phyloP scores from a whole-genome alignment of 2,888 invertebrate species.

The Eristalis pertinax region DNA sequence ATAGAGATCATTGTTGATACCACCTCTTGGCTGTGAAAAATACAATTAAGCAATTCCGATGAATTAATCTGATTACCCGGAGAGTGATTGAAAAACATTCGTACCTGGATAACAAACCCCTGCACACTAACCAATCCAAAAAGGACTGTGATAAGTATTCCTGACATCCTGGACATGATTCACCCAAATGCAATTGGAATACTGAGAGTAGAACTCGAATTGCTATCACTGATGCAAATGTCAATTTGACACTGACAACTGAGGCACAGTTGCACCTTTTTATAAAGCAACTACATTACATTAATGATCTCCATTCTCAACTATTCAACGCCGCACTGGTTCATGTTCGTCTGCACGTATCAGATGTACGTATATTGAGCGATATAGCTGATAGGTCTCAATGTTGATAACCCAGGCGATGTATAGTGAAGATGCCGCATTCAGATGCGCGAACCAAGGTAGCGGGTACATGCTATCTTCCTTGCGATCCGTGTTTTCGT shows the following conservation, averaged over 20 bases:
- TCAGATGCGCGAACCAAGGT: not conserved
- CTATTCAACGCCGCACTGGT: conserved; percentile 1
- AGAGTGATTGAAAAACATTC: not conserved
- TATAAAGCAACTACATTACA: conserved; percentile 55
- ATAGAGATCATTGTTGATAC: conserved; percentile 75
- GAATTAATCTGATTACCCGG: not conserved
- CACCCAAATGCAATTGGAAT: conserved; percentile 3
- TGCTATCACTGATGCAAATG: conserved; percentile 38
- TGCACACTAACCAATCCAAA: conserved; percentile 39
- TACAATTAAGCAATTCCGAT: not conserved
- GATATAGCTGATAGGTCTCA: conserved; percentile 25
- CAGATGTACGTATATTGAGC: conserved; percentile 17
- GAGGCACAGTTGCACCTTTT: conserved; percentile 4
- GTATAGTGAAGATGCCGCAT: conserved; percentile 34
- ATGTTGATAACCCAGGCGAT: not conserved
- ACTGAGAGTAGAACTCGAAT: not conserved
- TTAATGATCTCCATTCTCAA: conserved; percentile 21
- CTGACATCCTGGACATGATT: conserved; percentile 31
- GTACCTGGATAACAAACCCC: conserved; percentile 53
- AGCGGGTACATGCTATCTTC: conserved; percentile 25
- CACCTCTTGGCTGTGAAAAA: conserved; percentile 26
- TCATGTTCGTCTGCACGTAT: conserved; percentile 20
- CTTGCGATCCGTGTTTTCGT: conserved; percentile 15
- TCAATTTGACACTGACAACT: conserved; percentile 44
- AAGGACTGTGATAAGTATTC: conserved; percentile 26